Evolutionary conservation across 2,113 vertebrate genomes (phyloP).

Genomic region (Diphyllodes magnificus): DNA sequence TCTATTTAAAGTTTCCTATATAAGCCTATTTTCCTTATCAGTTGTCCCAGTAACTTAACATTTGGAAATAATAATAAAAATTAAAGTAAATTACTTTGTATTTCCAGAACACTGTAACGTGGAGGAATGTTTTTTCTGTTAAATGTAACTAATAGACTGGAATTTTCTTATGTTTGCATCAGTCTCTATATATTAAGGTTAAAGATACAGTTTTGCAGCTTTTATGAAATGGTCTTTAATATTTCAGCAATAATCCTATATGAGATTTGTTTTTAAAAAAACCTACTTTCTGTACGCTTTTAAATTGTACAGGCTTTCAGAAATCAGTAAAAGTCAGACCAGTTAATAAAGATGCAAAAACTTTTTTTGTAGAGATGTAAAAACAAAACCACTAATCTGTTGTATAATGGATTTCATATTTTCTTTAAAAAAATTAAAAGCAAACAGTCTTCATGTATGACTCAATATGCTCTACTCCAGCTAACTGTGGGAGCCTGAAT

Average conservation of each 20-base stretch:
- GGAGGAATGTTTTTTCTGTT: constrained; percentile 71
- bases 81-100: constrained; percentile 63
- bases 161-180: constrained; percentile 66
- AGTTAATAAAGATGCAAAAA: constrained; percentile 70
- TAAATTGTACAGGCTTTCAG: constrained; percentile 65
- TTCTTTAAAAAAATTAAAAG: constrained; percentile 67
- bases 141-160: constrained; percentile 68
- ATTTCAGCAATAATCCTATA: constrained; percentile 72
- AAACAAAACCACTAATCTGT: constrained; percentile 71
- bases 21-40: constrained; percentile 68
- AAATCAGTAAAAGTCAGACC: constrained; percentile 60
- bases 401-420: constrained; percentile 69
- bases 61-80: constrained; percentile 64
- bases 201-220: constrained; percentile 67
- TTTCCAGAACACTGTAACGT: constrained; percentile 80
- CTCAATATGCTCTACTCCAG: constrained; percentile 53
- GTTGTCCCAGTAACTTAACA: constrained; percentile 68
- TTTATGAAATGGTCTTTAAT: constrained; percentile 73
- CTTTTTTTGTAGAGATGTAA: constrained; percentile 71
- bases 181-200: constrained; percentile 66
- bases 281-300: constrained; percentile 58
- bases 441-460: constrained; percentile 56
- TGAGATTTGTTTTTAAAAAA: constrained; percentile 63
- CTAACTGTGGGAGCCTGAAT: constrained; percentile 57
- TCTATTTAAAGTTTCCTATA: constrained; percentile 63